Conservation (phyloP, 1,140 invertebrate genomes). For the Pseudomyrmex sp. region DNA sequence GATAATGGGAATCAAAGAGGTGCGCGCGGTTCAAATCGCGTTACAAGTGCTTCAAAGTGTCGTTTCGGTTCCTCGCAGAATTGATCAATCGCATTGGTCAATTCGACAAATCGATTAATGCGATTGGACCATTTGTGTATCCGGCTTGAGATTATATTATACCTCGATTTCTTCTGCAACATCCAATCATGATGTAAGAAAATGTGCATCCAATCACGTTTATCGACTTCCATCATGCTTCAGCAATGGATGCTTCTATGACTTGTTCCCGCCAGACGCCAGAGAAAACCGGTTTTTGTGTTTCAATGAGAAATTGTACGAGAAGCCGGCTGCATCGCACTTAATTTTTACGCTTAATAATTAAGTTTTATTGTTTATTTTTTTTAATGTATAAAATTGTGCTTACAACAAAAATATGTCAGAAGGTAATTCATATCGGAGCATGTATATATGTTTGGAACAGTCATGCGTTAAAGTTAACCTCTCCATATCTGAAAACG, state of each 20-base stretch:
- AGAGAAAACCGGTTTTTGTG: slow-evolving; percentile 66
- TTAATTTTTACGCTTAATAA: slow-evolving; percentile 29
- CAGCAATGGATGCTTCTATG: slow-evolving; percentile 1
- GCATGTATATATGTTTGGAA: not conserved
- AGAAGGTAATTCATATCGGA: slow-evolving; percentile 53
- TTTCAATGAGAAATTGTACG: slow-evolving; percentile 26
- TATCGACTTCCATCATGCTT: no score
- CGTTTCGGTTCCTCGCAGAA: no score
- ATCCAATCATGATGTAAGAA: no score
- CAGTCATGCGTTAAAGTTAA: not conserved
- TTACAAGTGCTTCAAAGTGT: not conserved
- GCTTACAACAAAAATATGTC: slow-evolving; percentile 51
- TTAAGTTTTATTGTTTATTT: not conserved
- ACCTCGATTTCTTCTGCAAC: no score
- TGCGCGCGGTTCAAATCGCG: not conserved
- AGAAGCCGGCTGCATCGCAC: not conserved
- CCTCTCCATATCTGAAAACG: not conserved
- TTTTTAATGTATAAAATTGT: slow-evolving; percentile 27
- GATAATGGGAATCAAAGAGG: no score
- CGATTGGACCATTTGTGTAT: no score
- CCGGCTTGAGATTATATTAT: no score
- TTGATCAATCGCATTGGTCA: no score
- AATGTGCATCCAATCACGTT: no score
- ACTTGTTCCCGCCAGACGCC: slow-evolving; percentile 66
- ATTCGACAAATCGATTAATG: not conserved